Base-by-base conservation (phyloP, 2,888 invertebrate genomes). In the Agrochola macilenta region DNA sequence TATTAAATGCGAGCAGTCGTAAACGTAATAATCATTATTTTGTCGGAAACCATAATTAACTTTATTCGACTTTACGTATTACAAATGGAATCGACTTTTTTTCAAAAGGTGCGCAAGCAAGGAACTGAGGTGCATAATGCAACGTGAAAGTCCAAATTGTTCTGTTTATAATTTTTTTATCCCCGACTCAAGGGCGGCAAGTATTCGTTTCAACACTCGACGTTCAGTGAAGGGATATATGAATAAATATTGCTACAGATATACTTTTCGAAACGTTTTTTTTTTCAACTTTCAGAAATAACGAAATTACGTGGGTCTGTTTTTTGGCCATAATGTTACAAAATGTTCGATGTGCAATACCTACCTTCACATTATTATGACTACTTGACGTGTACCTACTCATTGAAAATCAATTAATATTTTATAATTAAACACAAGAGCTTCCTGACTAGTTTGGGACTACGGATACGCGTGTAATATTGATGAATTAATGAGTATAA, bases 121-220 rank as follows among this genome's bases (percentile, higher is more conserved):
- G 61, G 86, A 69, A 80, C 74, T 52, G 66, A 61, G 49, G 73
- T 78, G 74, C 74, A 72, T 72, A 79, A 73, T 76, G 79, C 68
- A 68, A 87, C 78, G 84, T 86, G 88, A 89, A 90, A 90, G 86
- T 88, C 65, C 64, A 78, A 80, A 84, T 69, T 78, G 81, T 74
- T 73, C 82, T 69, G 81, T 78, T 83, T 78, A 80, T 79, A 86
- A 84, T 89, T 86, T 89, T 86, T 89, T 90, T 87, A 87, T 87
- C 78, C 84, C 74, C 79, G 70, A 81, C 74, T 89, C 90, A 90
- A 90, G 90, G 90, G 88, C 91, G 79, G 72, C 80, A 78, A 73
- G 81, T 84, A 76, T 76, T 75, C 35, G 76, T 86, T 76, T 74
- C 78, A 54, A 69, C 72, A 78, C 39, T 76, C 73, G 66, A 65